A percentile compares a stretch with the other conserved stretches of the same genome.
phyloP scores from a whole-genome alignment of 30 jellyfish, hydroid and myxozoan species.

The Haliclystus octoradiatus region DNA sequence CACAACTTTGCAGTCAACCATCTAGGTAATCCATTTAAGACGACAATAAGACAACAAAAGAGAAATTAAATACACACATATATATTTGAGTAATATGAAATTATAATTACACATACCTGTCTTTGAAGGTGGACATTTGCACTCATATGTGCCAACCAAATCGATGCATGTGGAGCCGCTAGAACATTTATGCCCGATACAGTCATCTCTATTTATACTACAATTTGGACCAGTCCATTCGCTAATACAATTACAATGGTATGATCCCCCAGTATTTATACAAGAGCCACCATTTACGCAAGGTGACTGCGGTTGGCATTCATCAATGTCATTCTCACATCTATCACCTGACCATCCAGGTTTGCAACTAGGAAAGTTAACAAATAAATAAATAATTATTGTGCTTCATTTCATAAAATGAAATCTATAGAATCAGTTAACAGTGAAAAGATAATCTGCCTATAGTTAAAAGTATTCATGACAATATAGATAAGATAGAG shows the following conservation, averaged over 20 bases:
- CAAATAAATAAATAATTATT: too few relatives aligned
- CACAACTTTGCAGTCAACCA: too few relatives aligned
- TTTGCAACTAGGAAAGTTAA: constrained; percentile 4
- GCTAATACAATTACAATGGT: constrained; percentile 38
- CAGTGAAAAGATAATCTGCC: too few relatives aligned
- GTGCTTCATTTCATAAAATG: too few relatives aligned
- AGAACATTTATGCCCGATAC: constrained; percentile 12
- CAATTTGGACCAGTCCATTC: constrained; percentile 25
- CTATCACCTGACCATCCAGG: constrained; percentile 18
- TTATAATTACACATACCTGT: constrained; percentile 42
- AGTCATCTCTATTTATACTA: constrained; percentile 9
- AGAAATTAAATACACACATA: too few relatives aligned
- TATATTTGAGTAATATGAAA: too few relatives aligned
- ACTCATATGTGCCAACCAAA: constrained; percentile 29
- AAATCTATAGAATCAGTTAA: too few relatives aligned
- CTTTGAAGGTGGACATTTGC: constrained; percentile 35
- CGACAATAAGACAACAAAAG: too few relatives aligned
- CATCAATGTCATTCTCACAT: constrained; percentile 10
- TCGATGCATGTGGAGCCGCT: constrained; percentile 39
- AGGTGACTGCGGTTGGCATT: constrained; percentile 13
- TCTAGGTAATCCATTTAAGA: too few relatives aligned
- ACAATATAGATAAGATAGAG: too few relatives aligned
- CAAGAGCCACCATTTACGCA: constrained; percentile 56
- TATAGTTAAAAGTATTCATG: too few relatives aligned
- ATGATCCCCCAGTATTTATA: constrained; percentile 58